Evolutionary conservation across 2,113 vertebrate genomes (phyloP).

Genomic region (Blennius ocellaris): DNA sequence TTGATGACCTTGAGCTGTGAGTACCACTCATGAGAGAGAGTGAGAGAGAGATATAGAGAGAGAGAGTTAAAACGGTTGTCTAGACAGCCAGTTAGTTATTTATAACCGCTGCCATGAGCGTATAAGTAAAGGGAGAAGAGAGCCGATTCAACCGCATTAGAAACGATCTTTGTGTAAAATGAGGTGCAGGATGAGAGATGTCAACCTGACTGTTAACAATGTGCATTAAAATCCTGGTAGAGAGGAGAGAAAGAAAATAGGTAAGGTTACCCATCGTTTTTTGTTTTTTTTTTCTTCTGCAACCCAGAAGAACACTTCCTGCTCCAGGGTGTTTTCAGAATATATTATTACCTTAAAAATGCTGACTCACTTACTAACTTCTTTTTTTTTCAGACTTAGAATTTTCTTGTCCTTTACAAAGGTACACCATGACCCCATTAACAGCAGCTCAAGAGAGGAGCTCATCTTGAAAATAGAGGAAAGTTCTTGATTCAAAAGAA

Average conservation of each 20-base stretch:
- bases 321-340: slow-evolving; percentile 38
- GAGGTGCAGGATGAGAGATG: background rate
- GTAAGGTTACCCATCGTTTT: background rate
- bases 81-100: slow-evolving; percentile 48
- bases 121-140: background rate
- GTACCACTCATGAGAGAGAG: slow-evolving; percentile 17
- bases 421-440: slow-evolving; percentile 47
- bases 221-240: background rate
- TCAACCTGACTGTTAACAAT: background rate
- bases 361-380: slow-evolving; percentile 55
- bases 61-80: slow-evolving; percentile 29
- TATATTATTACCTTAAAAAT: slow-evolving; percentile 43
- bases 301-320: slow-evolving; percentile 28
- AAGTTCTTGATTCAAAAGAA: slow-evolving; percentile 10
- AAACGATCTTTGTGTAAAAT: slow-evolving; percentile 5
- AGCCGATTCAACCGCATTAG: slow-evolving; percentile 6
- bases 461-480: background rate
- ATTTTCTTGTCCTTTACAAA: slow-evolving; percentile 24
- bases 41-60: background rate
- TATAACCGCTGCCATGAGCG: slow-evolving; percentile 40
- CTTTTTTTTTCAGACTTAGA: slow-evolving; percentile 9
- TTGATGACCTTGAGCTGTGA: slow-evolving; percentile 11
- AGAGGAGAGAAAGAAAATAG: background rate
- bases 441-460: background rate
- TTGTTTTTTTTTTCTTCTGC: slow-evolving; percentile 18